A percentile compares a stretch with the other conserved stretches of the same genome.
phyloP scores from a whole-genome alignment of 92 coral and sea anemone species.

The Siderastrea radians region DNA sequence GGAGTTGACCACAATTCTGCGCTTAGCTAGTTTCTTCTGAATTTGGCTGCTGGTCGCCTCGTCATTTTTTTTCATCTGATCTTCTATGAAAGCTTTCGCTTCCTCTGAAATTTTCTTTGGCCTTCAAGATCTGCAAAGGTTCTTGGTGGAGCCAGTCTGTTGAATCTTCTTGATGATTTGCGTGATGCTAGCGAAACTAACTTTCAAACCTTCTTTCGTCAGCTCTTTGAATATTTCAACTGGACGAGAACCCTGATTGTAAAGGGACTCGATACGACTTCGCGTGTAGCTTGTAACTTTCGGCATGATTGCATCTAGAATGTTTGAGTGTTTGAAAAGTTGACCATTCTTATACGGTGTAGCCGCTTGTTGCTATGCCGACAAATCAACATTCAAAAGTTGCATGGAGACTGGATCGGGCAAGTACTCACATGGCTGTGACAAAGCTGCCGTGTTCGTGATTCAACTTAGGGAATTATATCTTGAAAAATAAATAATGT shows the following conservation, averaged over 20 bases:
- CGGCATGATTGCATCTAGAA: not conserved
- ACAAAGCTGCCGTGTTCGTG: too few relatives aligned
- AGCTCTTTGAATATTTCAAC: not conserved
- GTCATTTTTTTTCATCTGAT: not conserved
- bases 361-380: too few relatives aligned
- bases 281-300: constrained; percentile 4
- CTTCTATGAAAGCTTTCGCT: not conserved
- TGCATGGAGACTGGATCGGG: too few relatives aligned
- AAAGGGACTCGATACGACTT: not conserved
- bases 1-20: not conserved
- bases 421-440: too few relatives aligned
- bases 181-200: not conserved
- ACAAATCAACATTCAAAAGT: too few relatives aligned
- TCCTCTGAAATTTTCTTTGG: not conserved
- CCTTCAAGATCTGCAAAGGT: not conserved
- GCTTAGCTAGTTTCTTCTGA: not conserved
- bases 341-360: too few relatives aligned
- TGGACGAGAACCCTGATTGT: not conserved
- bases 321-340: not conserved
- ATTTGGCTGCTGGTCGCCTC: not conserved
- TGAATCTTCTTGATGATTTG: not conserved
- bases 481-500: too few relatives aligned
- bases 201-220: not conserved
- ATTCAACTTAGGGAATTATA: too few relatives aligned
- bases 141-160: not conserved